These are phyloP conservation scores for Ardeotis arabs DNA, from an alignment of 2,113 vertebrate genomes.

Conservation along the genomic window DNA sequence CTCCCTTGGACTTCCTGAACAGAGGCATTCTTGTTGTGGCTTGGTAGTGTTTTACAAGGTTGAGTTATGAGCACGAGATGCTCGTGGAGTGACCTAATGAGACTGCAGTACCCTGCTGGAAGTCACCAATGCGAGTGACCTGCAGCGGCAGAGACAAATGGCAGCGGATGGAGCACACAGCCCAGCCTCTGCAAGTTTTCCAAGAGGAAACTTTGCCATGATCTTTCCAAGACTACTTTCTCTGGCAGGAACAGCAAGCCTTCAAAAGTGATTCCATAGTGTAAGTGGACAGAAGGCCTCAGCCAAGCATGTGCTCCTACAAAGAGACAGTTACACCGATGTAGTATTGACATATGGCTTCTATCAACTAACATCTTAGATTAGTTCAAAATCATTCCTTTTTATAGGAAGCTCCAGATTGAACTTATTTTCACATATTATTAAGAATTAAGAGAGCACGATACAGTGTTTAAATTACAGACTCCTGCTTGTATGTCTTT, in stretches of 20 bases:
- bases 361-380: too few species aligned
- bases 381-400: not conserved
- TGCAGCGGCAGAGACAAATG: rapidly evolving
- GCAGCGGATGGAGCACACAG: not conserved
- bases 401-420: not conserved
- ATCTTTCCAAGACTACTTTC: not conserved
- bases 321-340: too few species aligned
- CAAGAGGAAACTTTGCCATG: not conserved
- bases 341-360: not conserved
- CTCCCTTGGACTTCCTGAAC: too few species aligned
- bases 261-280: rapidly evolving
- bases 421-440: not conserved
- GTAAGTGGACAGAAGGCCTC: rapidly evolving
- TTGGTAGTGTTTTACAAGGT: too few species aligned
- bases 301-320: rapidly evolving
- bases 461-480: not conserved
- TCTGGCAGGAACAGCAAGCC: not conserved
- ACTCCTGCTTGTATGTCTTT: not conserved
- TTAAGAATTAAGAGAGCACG: not conserved
- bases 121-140: rapidly evolving
- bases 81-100: too few species aligned
- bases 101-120: too few species aligned
- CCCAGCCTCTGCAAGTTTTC: not conserved
- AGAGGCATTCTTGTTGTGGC: too few species aligned
- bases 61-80: not conserved